phyloP scores from a whole-genome alignment of 2,888 invertebrate genomes.

The Megaustenia siamemsis region DNA sequence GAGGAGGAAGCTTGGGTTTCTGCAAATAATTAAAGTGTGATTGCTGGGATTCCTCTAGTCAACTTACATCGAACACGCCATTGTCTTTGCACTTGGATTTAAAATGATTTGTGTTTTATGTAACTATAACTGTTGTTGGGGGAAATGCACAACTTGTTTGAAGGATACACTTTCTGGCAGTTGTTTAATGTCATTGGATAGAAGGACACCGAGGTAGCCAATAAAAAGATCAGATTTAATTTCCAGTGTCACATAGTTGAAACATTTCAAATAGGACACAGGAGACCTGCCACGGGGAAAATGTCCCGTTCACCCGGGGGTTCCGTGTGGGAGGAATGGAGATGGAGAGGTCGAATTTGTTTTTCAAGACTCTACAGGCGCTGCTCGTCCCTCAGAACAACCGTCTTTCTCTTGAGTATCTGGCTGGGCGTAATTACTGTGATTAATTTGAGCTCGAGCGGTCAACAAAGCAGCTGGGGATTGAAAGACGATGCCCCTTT shows the following conservation, averaged over 20 bases:
- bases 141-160: neutral
- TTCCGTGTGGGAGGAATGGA: constrained; percentile 22
- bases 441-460: constrained; percentile 46
- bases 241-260: neutral
- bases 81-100: too few relatives aligned
- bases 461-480: neutral
- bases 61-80: too few relatives aligned
- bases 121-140: too few relatives aligned
- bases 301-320: constrained; percentile 10
- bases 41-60: too few relatives aligned
- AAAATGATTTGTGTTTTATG: too few relatives aligned
- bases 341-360: constrained; percentile 23
- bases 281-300: neutral
- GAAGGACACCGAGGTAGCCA: neutral
- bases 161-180: neutral
- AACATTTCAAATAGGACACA: neutral
- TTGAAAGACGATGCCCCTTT: constrained; percentile 39
- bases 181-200: neutral
- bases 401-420: constrained; percentile 35
- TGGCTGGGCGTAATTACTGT: constrained; percentile 54
- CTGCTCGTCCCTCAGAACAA: constrained; percentile 22
- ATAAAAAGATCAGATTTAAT: neutral
- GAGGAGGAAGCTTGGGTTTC: too few relatives aligned
- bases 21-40: too few relatives aligned
- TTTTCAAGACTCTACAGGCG: constrained; percentile 27